Evolutionary conservation across 1,140 invertebrate species (phyloP), one percentile per base, ranked within the genome.

Genomic region (Penaeus chinensis): DNA sequence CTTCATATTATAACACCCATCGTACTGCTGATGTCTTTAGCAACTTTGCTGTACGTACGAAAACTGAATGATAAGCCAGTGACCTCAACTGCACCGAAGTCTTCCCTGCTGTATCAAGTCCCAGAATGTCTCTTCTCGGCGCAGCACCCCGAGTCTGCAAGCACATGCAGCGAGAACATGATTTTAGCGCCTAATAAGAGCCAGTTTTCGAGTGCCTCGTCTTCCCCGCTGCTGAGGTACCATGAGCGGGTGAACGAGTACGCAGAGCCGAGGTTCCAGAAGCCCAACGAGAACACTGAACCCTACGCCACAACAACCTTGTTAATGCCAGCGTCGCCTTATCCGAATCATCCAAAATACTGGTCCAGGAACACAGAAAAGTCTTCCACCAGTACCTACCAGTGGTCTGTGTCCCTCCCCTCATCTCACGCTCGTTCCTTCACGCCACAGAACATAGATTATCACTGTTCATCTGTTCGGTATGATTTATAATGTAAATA

Each of bases 251-350:
- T 90, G 22, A 87, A 89, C 54, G 89, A 90, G 65, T 90, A 90
- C 63, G 87, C 89, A 2, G 89, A 90, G 80, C 89, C 89, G 22
- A 74, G 85, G 10, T 66, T 86, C 47, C 87, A 89, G 54, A 66
- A 69, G 61, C 32, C 78, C 24, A 83, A 84, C 24, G 86, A 90
- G 37, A 66, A 82, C 5, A 71, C 88, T 22, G 89, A 90, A 69
- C 87, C 89, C 22, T 90, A 90, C 54, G 87, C 89, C 80, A 90
- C 89, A 7, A 90, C 89, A 22, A 87, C 89, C 60, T 80, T 90
- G 22, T 82, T 90, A 79, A 87, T 87, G 27, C 89, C 89, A n/a
- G 74, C 78, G 19, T 85, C 85, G 24, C 87, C 89, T 27, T 62
- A 42, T 32, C 85, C 74, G 22, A 66, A 81, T 24, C 80, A 84